Evolutionary conservation across 2,888 invertebrate genomes (phyloP).

Genomic region (Andrena minutula): DNA sequence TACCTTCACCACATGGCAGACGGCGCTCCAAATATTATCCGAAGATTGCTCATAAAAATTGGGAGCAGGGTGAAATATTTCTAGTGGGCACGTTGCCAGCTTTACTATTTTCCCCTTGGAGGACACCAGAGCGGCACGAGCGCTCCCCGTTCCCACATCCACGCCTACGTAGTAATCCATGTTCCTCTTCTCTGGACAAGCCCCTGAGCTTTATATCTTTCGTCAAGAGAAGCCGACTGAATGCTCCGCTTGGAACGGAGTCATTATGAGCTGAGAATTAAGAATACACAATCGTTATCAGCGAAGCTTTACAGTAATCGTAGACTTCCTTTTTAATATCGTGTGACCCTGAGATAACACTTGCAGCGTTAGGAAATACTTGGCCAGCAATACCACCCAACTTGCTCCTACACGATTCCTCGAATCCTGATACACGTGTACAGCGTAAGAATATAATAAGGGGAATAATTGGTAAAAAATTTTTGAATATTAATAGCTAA

Average conservation of each 20-base stretch:
- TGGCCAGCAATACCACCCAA: slow-evolving; percentile 4
- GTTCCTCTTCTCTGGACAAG: background rate
- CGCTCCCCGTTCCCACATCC: slow-evolving; percentile 97
- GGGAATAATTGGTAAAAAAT: background rate
- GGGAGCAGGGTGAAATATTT: slow-evolving; percentile 91
- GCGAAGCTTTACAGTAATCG: slow-evolving; percentile 56
- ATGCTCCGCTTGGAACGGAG: slow-evolving; percentile 11
- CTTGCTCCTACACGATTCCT: background rate
- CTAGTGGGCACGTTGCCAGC: slow-evolving; percentile 88
- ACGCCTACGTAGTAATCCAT: slow-evolving; percentile 91
- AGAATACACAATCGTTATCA: slow-evolving; percentile 66
- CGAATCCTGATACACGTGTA: background rate
- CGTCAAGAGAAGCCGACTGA: slow-evolving; percentile 60
- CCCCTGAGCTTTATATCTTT: slow-evolving; percentile 14
- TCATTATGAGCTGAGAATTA: slow-evolving; percentile 62
- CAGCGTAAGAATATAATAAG: background rate
- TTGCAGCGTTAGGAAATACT: slow-evolving; percentile 45
- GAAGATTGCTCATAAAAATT: slow-evolving; percentile 96
- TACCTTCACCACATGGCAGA: slow-evolving; percentile 92
- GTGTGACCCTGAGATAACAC: slow-evolving; percentile 78
- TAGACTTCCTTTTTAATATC: slow-evolving; percentile 61
- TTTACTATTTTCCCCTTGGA: slow-evolving; percentile 89
- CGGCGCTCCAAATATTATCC: slow-evolving; percentile 94
- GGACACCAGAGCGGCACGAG: slow-evolving; percentile 92
- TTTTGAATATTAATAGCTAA: background rate